These are phyloP conservation scores for Caerostris darwini DNA, from an alignment of 1,140 invertebrate species.

Conservation along the genomic window DNA sequence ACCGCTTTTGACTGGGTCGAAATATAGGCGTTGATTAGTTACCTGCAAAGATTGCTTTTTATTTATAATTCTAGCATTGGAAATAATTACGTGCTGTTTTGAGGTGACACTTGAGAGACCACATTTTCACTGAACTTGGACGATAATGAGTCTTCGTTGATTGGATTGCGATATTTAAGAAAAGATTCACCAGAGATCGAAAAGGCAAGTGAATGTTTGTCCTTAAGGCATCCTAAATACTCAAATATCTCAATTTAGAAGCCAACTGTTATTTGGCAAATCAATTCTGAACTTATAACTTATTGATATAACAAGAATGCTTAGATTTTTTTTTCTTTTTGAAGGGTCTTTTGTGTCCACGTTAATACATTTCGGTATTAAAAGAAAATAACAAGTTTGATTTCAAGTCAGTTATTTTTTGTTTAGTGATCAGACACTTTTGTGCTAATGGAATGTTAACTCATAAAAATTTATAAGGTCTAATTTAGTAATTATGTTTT, in stretches of 20 bases:
- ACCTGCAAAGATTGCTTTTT: not conserved
- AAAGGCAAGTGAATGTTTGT: not conserved
- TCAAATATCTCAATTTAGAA: constrained; percentile 11
- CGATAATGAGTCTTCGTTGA: not conserved
- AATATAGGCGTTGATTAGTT: constrained; percentile 40
- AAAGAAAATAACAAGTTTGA: constrained; percentile 22
- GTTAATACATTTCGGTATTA: not conserved
- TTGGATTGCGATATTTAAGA: constrained; percentile 12
- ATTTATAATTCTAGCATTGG: constrained; percentile 5
- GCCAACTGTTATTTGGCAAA: not conserved
- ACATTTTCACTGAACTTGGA: not conserved
- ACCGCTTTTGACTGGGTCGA: not conserved
- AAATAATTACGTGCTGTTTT: not conserved
- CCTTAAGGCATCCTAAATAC: not conserved
- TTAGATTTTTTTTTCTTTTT: not conserved
- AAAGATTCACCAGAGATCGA: not conserved
- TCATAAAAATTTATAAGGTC: not conserved
- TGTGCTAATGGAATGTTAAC: not conserved
- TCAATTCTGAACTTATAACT: not conserved
- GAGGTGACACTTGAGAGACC: not conserved
- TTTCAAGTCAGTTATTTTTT: not conserved
- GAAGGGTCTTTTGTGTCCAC: not conserved
- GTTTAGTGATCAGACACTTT: not conserved
- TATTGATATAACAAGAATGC: not conserved
- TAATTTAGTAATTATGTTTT: constrained; percentile 13